Percentiles rank a stretch among this genome's conserved stretches.
phyloP scores from a whole-genome alignment of 2,113 vertebrate genomes.

The Ptychochromis oligacanthus region DNA sequence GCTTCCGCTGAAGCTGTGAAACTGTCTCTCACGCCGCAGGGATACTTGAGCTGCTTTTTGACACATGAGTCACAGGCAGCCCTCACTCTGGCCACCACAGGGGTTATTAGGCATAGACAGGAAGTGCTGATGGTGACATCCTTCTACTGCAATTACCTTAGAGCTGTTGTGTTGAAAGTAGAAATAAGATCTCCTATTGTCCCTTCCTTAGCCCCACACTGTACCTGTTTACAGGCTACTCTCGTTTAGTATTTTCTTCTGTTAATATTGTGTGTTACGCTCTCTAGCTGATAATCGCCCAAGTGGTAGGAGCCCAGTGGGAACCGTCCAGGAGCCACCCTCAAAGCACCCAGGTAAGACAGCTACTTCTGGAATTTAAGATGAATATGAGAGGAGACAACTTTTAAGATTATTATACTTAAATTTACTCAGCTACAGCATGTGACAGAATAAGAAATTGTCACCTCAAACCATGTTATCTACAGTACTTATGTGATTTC shows the following conservation, averaged over 20 bases:
- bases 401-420: background rate
- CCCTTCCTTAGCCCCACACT: background rate
- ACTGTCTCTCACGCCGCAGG: constrained; percentile 37
- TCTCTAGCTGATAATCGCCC: constrained; percentile 91
- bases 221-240: background rate
- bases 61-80: constrained; percentile 26
- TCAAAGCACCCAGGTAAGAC: constrained; percentile 85
- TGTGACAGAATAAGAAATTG: background rate
- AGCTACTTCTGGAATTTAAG: background rate
- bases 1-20: constrained; percentile 44
- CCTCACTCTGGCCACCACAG: constrained; percentile 22
- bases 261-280: constrained; percentile 20
- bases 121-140: constrained; percentile 34
- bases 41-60: constrained; percentile 21
- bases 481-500: background rate
- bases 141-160: constrained; percentile 4
- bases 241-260: background rate
- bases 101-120: constrained; percentile 32
- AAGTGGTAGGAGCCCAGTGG: constrained; percentile 86
- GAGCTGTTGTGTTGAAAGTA: constrained; percentile 16
- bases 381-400: background rate
- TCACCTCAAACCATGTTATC: background rate
- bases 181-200: constrained; percentile 5
- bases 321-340: constrained; percentile 88
- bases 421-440: background rate